Conservation (phyloP, 2,797 vertebrate species). For the Phrynocephalus vlangalii region DNA sequence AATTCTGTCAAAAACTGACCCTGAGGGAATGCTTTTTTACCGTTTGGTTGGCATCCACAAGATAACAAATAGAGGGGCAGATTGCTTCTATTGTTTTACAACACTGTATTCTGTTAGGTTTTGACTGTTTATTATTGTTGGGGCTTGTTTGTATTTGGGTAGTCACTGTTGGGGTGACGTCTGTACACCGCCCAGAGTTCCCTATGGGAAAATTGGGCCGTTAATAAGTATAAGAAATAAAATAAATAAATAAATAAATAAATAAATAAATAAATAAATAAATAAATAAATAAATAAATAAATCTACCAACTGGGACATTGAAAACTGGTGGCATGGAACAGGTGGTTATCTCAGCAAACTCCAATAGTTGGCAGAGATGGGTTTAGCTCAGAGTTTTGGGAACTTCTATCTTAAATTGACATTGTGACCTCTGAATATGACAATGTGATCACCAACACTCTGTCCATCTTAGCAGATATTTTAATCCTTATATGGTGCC, state of each 20-base stretch:
- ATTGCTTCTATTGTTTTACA: constrained; percentile 5
- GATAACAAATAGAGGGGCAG: background rate
- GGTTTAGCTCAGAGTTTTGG: background rate
- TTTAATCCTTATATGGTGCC: constrained; percentile 25
- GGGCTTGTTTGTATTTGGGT: no score
- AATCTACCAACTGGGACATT: background rate
- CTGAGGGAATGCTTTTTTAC: background rate
- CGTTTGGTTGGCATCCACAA: background rate
- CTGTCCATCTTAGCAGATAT: constrained; percentile 12
- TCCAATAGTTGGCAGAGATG: background rate
- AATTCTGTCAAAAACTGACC: background rate
- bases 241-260: no score
- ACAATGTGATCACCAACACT: background rate
- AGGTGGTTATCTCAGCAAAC: constrained; percentile 1
- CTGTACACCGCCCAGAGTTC: no score
- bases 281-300: no score
- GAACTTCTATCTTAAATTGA: background rate
- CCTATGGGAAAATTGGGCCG: no score
- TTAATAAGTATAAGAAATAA: no score
- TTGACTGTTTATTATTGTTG: no score
- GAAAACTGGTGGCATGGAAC: background rate
- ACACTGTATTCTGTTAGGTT: no score
- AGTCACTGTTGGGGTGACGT: no score
- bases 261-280: no score
- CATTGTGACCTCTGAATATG: background rate